These are phyloP conservation scores for Orthosia cruda DNA, from an alignment of 2,888 invertebrate genomes.

Conservation along the genomic window DNA sequence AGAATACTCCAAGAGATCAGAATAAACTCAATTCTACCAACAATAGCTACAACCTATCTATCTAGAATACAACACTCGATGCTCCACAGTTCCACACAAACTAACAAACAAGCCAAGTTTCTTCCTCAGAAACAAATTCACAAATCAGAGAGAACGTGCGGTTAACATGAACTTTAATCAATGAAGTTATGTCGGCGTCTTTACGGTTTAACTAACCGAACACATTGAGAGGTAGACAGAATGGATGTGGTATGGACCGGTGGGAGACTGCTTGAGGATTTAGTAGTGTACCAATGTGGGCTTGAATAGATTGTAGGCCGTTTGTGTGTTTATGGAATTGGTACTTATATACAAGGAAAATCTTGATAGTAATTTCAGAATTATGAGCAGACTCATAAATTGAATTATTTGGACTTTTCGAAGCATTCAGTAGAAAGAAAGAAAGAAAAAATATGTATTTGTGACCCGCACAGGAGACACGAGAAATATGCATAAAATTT, in stretches of 20 bases:
- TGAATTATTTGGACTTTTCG: too few species aligned
- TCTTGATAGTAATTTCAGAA: not conserved
- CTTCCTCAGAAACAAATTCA: constrained; percentile 69
- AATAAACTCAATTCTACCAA: not conserved
- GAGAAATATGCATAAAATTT: too few species aligned
- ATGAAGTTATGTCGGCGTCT: constrained; percentile 91
- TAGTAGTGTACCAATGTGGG: not conserved
- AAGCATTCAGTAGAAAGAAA: too few species aligned
- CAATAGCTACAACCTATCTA: not conserved
- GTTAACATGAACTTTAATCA: constrained; percentile 90
- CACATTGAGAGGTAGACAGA: constrained; percentile 71
- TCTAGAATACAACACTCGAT: not conserved
- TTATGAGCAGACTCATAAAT: not conserved
- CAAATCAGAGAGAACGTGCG: constrained; percentile 78
- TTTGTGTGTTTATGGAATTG: constrained; percentile 6
- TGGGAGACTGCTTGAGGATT: not conserved
- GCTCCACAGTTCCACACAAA: constrained; percentile 8
- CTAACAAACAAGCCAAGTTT: constrained; percentile 35
- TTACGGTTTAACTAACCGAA: constrained; percentile 90
- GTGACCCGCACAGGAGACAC: too few species aligned
- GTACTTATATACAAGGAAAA: not conserved
- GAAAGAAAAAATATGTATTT: too few species aligned
- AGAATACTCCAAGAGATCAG: not conserved
- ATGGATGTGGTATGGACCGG: constrained; percentile 77
- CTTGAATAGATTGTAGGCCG: constrained; percentile 17